These are phyloP conservation scores for Autographa pulchrina DNA, from an alignment of 2,888 invertebrate genomes.

Conservation along the genomic window DNA sequence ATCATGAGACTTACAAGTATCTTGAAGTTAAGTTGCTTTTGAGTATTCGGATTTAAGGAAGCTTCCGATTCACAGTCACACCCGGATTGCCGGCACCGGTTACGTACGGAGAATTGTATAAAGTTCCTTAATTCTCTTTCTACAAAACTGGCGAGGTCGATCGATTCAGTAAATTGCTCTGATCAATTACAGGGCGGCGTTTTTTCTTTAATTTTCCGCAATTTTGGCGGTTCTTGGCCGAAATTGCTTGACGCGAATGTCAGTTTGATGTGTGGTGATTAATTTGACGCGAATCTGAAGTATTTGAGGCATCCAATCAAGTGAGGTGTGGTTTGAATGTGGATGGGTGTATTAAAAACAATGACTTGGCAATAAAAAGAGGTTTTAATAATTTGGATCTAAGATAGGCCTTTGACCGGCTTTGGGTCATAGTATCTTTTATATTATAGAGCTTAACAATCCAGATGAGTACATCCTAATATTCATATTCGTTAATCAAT, in stretches of 20 bases:
- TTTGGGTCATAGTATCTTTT: neutral
- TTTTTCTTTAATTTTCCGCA: conserved; percentile 30
- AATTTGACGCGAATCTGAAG: conserved; percentile 4
- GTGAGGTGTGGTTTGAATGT: neutral
- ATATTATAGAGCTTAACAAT: neutral
- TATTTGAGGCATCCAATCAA: conserved; percentile 2
- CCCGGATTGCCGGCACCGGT: neutral
- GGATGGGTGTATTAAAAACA: conserved; percentile 1
- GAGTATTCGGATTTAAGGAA: too few species aligned
- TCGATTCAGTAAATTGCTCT: conserved; percentile 33
- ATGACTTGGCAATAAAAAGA: neutral
- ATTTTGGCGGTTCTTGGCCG: conserved; percentile 10
- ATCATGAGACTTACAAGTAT: too few species aligned
- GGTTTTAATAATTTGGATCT: neutral
- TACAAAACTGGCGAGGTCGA: conserved; percentile 42
- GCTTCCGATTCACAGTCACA: neutral
- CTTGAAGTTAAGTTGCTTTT: too few species aligned
- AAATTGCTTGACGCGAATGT: conserved; percentile 9
- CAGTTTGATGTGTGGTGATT: conserved; percentile 23
- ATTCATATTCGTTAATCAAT: too few species aligned
- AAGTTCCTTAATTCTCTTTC: conserved; percentile 14
- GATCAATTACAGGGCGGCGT: conserved; percentile 28
- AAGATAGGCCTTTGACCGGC: neutral
- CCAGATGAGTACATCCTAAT: neutral
- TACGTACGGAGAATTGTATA: neutral